A percentile compares a stretch with the other conserved stretches of the same genome.
These are phyloP conservation scores for Nothocercus julius DNA, from an alignment of 2,113 vertebrate species.

Conservation along the genomic window DNA sequence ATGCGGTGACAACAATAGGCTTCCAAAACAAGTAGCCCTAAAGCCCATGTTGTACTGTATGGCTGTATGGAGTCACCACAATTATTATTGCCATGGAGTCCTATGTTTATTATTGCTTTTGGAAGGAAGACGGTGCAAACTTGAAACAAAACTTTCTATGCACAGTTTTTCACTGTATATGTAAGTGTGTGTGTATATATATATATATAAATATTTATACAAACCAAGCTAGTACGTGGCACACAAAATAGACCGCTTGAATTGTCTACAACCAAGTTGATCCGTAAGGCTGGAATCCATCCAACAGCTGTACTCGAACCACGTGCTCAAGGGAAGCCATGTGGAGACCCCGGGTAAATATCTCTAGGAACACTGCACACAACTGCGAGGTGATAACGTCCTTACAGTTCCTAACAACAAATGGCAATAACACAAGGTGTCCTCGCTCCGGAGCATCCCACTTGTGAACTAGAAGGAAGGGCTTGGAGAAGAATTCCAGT, in stretches of 20 bases:
- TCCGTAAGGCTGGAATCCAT: not conserved
- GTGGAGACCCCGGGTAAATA: not conserved
- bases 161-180: no score
- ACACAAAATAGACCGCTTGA: not conserved
- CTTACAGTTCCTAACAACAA: not conserved
- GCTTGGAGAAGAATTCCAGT: not conserved
- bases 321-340: not conserved
- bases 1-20: not conserved
- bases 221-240: not conserved
- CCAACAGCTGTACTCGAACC: not conserved
- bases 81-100: not conserved
- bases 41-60: not conserved
- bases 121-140: not conserved
- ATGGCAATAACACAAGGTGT: not conserved
- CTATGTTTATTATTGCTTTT: not conserved
- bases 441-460: not conserved
- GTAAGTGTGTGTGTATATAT: no score
- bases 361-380: no score
- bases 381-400: not conserved
- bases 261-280: not conserved
- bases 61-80: not conserved
- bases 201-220: not conserved
- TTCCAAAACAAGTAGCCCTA: not conserved
- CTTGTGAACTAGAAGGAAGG: not conserved
- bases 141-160: not conserved